Conservation (phyloP, 2,888 invertebrate genomes). For the Margaritifera margaritifera region DNA sequence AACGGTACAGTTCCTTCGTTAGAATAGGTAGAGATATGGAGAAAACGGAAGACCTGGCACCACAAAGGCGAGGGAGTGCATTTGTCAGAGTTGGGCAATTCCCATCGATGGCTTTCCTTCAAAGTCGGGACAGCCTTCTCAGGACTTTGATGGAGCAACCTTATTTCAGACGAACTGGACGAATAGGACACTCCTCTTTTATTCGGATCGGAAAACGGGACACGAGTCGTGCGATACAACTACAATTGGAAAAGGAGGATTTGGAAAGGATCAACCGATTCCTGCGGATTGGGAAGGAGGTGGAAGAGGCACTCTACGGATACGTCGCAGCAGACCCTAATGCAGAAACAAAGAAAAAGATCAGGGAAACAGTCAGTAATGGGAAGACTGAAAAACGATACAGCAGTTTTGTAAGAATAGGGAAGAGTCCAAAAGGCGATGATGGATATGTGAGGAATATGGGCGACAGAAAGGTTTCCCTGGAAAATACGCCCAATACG, state of each 20-base stretch:
- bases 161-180: constrained; percentile 36
- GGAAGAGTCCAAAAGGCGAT: background rate
- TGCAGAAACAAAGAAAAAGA: background rate
- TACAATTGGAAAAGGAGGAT: constrained; percentile 4
- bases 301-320: background rate
- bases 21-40: constrained; percentile 22
- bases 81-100: constrained; percentile 49
- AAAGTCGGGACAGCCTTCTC: constrained; percentile 30
- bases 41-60: background rate
- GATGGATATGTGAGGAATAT: background rate
- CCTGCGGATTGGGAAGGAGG: constrained; percentile 9
- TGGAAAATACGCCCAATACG: background rate
- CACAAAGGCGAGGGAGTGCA: constrained; percentile 27
- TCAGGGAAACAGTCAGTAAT: too few relatives aligned
- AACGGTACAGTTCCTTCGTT: constrained; percentile 28
- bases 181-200: constrained; percentile 45
- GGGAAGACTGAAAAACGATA: constrained; percentile 2
- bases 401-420: constrained; percentile 24
- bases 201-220: constrained; percentile 47
- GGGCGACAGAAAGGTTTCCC: background rate
- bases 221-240: constrained; percentile 25
- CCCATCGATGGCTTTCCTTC: constrained; percentile 38
- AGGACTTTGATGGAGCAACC: constrained; percentile 24
- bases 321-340: background rate
- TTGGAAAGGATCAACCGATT: constrained; percentile 10